These are phyloP conservation scores for Caenorhabditis japonica DNA, from an alignment of 2,888 invertebrate species.

Conservation along the genomic window DNA sequence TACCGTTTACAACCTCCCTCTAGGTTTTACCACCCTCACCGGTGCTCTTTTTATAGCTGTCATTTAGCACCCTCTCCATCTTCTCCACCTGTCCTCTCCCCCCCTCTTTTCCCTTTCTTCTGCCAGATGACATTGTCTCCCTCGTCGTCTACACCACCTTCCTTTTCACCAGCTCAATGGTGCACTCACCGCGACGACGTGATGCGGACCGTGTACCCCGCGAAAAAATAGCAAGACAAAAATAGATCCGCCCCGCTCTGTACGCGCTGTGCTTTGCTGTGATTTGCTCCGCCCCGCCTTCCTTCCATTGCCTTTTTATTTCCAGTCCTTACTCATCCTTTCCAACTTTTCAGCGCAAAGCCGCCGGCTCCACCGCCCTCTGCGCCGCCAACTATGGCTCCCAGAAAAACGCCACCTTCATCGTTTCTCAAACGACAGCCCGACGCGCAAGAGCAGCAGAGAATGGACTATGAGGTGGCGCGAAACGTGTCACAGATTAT, in stretches of 20 bases:
- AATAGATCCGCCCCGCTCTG: too few species aligned
- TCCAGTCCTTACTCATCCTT: not conserved
- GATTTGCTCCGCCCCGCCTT: too few species aligned
- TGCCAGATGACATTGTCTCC: not conserved
- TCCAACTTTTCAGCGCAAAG: constrained; percentile 10
- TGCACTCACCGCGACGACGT: not conserved
- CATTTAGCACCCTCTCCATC: not conserved
- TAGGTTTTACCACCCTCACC: too few species aligned
- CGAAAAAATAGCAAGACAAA: not conserved
- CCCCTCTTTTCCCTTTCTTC: not conserved
- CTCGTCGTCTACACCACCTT: too few species aligned
- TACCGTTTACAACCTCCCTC: too few species aligned
- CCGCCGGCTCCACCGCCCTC: constrained; percentile 22
- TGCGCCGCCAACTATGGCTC: constrained; percentile 7
- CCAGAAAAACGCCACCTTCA: constrained; percentile 32
- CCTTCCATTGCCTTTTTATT: too few species aligned
- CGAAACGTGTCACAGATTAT: constrained; percentile 63
- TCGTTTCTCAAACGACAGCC: constrained; percentile 44
- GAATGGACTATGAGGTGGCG: constrained; percentile 60
- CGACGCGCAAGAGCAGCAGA: constrained; percentile 50
- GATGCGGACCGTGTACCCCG: not conserved
- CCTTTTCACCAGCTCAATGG: not conserved
- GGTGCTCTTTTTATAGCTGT: too few species aligned
- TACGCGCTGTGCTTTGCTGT: too few species aligned
- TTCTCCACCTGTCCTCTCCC: not conserved